Conservation (phyloP, 2,888 invertebrate species). For the Pristionchus entomophagus region DNA sequence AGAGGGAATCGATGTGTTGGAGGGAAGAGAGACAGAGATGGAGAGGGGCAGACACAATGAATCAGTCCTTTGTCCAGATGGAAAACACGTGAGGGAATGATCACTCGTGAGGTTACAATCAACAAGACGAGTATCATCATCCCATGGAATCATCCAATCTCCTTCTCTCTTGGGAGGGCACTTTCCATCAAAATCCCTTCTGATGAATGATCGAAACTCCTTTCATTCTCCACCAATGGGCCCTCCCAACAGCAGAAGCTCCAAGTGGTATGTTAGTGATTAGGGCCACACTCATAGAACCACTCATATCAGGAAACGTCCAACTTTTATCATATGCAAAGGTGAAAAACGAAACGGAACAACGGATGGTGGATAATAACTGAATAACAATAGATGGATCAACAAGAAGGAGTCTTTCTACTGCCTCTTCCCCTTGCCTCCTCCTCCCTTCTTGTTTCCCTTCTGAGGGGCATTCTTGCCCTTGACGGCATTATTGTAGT, state of each 20-base stretch:
- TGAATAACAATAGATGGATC: slow-evolving; percentile 15
- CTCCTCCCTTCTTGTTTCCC: slow-evolving; percentile 56
- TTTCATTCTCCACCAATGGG: too few relatives aligned
- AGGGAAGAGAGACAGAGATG: slow-evolving; percentile 19
- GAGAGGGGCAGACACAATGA: slow-evolving; percentile 1
- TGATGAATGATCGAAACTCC: too few relatives aligned
- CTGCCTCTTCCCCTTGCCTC: neutral
- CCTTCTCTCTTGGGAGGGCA: neutral
- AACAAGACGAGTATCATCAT: neutral
- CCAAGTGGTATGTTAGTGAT: slow-evolving; percentile 15
- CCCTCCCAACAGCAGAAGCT: too few relatives aligned
- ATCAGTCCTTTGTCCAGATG: neutral
- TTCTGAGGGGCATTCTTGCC: slow-evolving; percentile 65
- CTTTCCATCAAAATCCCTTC: too few relatives aligned
- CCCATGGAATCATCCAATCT: neutral
- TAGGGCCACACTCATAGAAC: neutral
- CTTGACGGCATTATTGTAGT: slow-evolving; percentile 53
- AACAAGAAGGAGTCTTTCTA: neutral
- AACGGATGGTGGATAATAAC: neutral
- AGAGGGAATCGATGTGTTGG: neutral
- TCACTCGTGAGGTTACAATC: neutral
- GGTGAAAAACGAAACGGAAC: slow-evolving; percentile 31
- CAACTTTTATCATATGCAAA: slow-evolving; percentile 18
- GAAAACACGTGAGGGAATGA: slow-evolving; percentile 9
- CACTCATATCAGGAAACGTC: neutral